Evolutionary conservation across 2,113 vertebrate species (phyloP).

Genomic region (Nibea albiflora): DNA sequence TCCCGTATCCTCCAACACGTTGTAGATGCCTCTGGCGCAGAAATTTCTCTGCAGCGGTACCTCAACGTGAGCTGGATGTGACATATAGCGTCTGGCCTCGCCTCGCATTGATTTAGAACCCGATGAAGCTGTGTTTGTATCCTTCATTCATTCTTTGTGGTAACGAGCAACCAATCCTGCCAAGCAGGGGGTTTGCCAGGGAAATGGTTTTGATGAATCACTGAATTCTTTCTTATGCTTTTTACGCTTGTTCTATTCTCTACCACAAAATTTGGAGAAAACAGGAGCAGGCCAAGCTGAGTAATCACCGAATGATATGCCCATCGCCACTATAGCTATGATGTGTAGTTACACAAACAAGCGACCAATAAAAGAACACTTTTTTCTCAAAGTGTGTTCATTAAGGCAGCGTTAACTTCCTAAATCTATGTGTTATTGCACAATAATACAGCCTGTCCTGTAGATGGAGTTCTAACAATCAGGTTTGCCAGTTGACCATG

Average conservation of each 20-base stretch:
- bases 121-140: neutral
- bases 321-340: neutral
- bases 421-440: neutral
- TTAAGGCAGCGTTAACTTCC: neutral
- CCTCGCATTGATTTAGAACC: neutral
- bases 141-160: constrained; percentile 6
- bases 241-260: neutral
- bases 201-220: neutral
- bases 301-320: neutral
- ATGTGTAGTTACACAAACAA: neutral
- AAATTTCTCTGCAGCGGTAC: neutral
- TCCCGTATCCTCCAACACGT: neutral
- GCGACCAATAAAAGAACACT: neutral
- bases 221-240: neutral
- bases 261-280: neutral
- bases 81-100: neutral
- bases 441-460: neutral
- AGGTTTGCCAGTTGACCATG: neutral
- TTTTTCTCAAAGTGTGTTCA: neutral
- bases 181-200: neutral
- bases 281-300: neutral
- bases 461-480: neutral
- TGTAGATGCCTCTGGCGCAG: neutral
- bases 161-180: neutral
- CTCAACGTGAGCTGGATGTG: neutral